Conservation (phyloP, 2,888 invertebrate genomes). For the Abrostola tripartita region DNA sequence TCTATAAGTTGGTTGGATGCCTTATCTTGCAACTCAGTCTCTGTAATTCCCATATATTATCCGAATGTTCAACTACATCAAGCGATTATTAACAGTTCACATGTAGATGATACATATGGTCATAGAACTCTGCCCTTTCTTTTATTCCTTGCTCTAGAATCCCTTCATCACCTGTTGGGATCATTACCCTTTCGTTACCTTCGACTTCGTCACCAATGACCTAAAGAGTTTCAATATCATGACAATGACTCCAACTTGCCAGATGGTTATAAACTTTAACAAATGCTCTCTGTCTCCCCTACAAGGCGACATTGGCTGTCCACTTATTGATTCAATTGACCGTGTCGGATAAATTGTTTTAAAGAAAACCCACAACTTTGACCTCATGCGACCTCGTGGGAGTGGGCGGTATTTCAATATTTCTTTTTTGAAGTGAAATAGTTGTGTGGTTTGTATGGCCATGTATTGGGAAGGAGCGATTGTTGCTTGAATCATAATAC, state of each 20-base stretch:
- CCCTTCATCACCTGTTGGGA: too few relatives aligned
- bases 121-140: too few relatives aligned
- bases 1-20: too few relatives aligned
- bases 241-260: background rate
- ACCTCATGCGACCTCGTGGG: constrained; percentile 76
- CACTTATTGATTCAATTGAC: constrained; percentile 77
- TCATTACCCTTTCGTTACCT: too few relatives aligned
- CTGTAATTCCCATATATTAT: too few relatives aligned
- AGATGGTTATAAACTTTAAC: constrained; percentile 22
- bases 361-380: constrained; percentile 71
- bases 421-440: constrained; percentile 1
- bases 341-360: constrained; percentile 79
- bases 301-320: constrained; percentile 35
- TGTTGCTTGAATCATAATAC: fast-evolving
- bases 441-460: background rate
- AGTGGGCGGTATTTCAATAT: constrained; percentile 61
- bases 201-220: too few relatives aligned
- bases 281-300: constrained; percentile 42
- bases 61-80: too few relatives aligned
- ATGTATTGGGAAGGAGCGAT: background rate
- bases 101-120: too few relatives aligned
- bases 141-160: too few relatives aligned
- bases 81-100: too few relatives aligned
- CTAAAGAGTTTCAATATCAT: too few relatives aligned
- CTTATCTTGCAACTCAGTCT: too few relatives aligned